Conservation (phyloP, 2,797 vertebrate species). For the Spinus pinus region DNA sequence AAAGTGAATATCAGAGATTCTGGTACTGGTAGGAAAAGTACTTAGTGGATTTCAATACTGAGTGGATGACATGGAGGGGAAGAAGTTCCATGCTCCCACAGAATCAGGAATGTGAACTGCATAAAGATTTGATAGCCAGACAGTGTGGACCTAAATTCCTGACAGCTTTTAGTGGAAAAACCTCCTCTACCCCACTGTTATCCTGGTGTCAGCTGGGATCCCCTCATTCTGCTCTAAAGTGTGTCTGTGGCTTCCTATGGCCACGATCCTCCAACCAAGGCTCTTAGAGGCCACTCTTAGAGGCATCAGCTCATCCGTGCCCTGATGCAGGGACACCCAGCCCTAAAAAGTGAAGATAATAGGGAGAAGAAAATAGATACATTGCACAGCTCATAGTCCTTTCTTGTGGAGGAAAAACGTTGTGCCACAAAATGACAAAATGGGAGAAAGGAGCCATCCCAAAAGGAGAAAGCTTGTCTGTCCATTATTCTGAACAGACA, state of each 20-base stretch:
- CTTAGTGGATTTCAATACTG: not conserved
- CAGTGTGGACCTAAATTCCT: not conserved
- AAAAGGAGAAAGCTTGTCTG: not conserved
- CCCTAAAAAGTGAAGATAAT: not conserved
- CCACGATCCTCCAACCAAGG: not conserved
- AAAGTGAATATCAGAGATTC: not conserved
- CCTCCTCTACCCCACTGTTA: not conserved
- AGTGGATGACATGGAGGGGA: not conserved
- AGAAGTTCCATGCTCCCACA: not conserved
- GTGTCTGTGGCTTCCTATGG: not conserved
- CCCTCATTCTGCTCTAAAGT: not conserved
- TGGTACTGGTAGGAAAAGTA: not conserved
- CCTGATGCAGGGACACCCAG: not conserved
- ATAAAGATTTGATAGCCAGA: not conserved
- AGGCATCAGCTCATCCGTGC: rapidly evolving
- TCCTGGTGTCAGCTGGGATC: not conserved
- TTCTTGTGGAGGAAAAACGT: not conserved
- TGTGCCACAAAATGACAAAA: not conserved
- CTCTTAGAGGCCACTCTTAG: not conserved
- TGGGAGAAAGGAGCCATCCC: not conserved
- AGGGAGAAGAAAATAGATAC: not conserved
- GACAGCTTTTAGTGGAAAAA: not conserved
- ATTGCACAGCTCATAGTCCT: not conserved
- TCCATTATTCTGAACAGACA: not conserved
- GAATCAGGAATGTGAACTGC: not conserved